phyloP scores from a whole-genome alignment of 2,113 vertebrate species.

The Noctilio leporinus region DNA sequence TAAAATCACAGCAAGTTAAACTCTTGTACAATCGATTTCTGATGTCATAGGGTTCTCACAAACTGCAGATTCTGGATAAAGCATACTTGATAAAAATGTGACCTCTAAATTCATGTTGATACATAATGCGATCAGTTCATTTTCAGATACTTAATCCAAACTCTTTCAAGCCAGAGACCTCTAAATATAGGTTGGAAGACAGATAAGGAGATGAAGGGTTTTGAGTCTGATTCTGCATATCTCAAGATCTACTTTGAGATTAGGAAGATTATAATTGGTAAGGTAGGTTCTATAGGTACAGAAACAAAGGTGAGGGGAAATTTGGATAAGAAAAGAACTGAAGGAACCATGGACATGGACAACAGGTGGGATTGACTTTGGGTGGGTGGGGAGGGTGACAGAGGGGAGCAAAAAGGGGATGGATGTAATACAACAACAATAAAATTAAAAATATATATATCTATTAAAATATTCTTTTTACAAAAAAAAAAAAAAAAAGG shows the following conservation, averaged over 20 bases:
- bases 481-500: too few relatives aligned
- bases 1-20: slow-evolving; percentile 20
- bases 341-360: too few relatives aligned
- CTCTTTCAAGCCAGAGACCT: neutral
- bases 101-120: neutral
- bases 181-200: neutral
- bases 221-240: neutral
- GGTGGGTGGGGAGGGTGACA: too few relatives aligned
- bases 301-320: neutral
- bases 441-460: too few relatives aligned
- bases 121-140: neutral
- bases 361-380: too few relatives aligned
- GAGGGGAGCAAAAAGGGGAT: too few relatives aligned
- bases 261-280: neutral
- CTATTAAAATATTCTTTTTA: too few relatives aligned
- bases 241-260: neutral
- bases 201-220: neutral
- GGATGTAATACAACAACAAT: too few relatives aligned
- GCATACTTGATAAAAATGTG: neutral
- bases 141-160: neutral
- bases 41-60: neutral
- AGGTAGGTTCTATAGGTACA: neutral
- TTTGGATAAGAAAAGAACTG: neutral
- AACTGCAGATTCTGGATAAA: neutral
- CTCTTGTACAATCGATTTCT: neutral